Evolutionary conservation across 2,113 vertebrate species (phyloP).

Genomic region (Equus przewalskii): DNA sequence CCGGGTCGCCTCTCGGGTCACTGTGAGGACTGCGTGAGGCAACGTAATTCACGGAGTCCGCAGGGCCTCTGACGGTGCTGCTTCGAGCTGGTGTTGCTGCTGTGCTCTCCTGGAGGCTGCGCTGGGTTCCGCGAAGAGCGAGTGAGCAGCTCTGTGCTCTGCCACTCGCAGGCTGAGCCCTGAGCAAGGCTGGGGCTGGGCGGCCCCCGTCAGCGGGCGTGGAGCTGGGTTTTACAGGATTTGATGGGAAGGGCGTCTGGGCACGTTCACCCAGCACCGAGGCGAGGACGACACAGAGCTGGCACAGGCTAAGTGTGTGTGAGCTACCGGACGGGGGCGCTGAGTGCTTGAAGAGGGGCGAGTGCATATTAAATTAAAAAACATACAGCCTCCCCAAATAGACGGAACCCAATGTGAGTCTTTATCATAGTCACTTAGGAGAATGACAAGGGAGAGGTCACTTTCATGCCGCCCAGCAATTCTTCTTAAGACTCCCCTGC

Average conservation of each 20-base stretch:
- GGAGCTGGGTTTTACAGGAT: neutral
- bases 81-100: neutral
- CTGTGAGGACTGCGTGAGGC: neutral
- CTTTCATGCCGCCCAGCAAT: neutral
- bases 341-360: neutral
- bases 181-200: neutral
- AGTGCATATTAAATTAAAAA: neutral
- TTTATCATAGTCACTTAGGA: neutral
- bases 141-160: neutral
- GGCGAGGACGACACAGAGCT: neutral
- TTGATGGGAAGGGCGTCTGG: neutral
- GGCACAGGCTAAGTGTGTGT: neutral
- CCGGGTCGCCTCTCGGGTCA: neutral
- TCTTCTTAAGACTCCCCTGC: neutral
- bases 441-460: neutral
- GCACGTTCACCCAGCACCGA: neutral
- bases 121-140: neutral
- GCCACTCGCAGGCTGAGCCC: neutral
- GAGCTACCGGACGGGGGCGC: neutral
- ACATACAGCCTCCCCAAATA: neutral
- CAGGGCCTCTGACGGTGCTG: neutral
- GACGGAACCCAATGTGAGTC: neutral
- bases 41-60: neutral
- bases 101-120: neutral
- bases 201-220: neutral